Evolutionary conservation across 2,888 invertebrate genomes (phyloP).

Genomic region (Eupithecia abbreviata): DNA sequence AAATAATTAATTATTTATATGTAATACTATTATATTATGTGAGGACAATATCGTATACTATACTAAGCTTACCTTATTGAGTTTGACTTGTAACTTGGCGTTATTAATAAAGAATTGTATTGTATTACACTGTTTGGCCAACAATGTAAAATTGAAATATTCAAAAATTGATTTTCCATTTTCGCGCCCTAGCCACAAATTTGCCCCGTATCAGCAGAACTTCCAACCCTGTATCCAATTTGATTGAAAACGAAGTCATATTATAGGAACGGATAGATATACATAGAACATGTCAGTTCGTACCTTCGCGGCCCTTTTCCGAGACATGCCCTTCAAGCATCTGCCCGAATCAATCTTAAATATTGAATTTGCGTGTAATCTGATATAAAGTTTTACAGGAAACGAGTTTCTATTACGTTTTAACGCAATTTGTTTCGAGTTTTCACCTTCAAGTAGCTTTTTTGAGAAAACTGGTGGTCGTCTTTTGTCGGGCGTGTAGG

Average conservation of each 20-base stretch:
- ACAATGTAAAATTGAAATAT: neutral
- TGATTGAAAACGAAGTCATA: conserved; percentile 29
- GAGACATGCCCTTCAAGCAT: conserved; percentile 70
- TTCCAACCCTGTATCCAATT: conserved; percentile 18
- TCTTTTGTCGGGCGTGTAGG: neutral
- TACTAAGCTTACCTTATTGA: no score
- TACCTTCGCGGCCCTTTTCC: conserved; percentile 57
- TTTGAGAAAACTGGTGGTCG: neutral
- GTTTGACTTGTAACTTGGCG: no score
- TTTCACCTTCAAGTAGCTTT: conserved; percentile 67
- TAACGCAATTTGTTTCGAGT: conserved; percentile 81
- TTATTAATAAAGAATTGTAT: no score
- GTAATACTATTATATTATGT: no score
- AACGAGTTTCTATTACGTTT: conserved; percentile 82
- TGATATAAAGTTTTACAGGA: conserved; percentile 80
- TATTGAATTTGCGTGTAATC: conserved; percentile 83
- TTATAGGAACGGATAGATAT: conserved; percentile 4
- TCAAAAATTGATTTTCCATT: conserved; percentile 9
- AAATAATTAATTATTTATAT: no score
- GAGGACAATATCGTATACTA: no score
- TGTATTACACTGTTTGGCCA: neutral
- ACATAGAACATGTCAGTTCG: conserved; percentile 16
- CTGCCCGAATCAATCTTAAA: conserved; percentile 83
- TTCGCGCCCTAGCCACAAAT: neutral
- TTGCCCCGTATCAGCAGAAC: conserved; percentile 3